Conservation (phyloP, 1,140 invertebrate genomes). For the Apis cerana region DNA sequence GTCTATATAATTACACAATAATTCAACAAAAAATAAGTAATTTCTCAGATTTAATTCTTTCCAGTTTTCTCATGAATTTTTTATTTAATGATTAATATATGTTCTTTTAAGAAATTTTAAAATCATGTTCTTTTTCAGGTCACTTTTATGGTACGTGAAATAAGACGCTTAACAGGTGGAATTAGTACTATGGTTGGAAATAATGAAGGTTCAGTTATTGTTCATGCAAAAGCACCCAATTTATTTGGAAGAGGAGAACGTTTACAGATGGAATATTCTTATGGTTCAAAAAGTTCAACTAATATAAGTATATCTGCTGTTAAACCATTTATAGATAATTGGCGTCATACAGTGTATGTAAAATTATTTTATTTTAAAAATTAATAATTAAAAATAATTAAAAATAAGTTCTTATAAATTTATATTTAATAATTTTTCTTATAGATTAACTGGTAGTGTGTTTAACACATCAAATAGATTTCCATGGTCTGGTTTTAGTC, state of each 20-base stretch:
- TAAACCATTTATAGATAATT: constrained; percentile 87
- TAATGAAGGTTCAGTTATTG: constrained; percentile 90
- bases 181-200: constrained; percentile 91
- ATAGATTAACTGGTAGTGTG: constrained; percentile 85
- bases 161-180: constrained; percentile 88
- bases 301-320: constrained; percentile 87
- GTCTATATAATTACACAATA: constrained; percentile 66
- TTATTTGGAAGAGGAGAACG: constrained; percentile 91
- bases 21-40: constrained; percentile 67
- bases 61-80: constrained; percentile 15
- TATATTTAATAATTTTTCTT: constrained; percentile 56
- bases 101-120: constrained; percentile 6
- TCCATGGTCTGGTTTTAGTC: constrained; percentile 90
- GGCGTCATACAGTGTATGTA: constrained; percentile 74
- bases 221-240: constrained; percentile 89
- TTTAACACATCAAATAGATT: constrained; percentile 89
- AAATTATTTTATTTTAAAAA: not conserved
- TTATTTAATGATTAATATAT: not conserved
- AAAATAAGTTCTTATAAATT: not conserved
- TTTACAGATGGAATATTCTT: constrained; percentile 88
- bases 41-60: constrained; percentile 58
- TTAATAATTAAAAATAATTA: constrained; percentile 5
- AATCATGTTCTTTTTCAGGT: constrained; percentile 81
- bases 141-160: constrained; percentile 90
- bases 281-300: constrained; percentile 87